Evolutionary conservation across 2,888 invertebrate species (phyloP).

Genomic region (Nipponacmea schrenckii): DNA sequence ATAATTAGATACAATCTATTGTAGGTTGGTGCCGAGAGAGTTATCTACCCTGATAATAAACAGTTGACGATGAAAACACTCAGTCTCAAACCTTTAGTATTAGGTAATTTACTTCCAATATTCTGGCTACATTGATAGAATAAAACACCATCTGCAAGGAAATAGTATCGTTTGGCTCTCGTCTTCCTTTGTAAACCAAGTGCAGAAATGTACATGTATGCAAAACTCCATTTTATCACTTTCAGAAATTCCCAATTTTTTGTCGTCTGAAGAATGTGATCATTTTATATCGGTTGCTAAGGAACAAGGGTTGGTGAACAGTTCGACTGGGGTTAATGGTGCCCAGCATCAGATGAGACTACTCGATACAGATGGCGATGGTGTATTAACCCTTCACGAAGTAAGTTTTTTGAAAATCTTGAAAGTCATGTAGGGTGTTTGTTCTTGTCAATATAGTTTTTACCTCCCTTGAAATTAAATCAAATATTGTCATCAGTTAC

Average conservation of each 20-base stretch:
- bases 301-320: conserved; percentile 34
- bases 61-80: conserved; percentile 35
- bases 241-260: conserved; percentile 42
- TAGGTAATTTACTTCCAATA: conserved; percentile 39
- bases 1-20: too few relatives aligned
- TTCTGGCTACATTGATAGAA: too few relatives aligned
- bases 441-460: too few relatives aligned
- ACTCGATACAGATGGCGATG: conserved; percentile 37
- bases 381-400: conserved; percentile 36
- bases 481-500: too few relatives aligned
- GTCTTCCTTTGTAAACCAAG: too few relatives aligned
- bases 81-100: conserved; percentile 38
- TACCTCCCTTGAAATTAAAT: too few relatives aligned
- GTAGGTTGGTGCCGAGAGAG: conserved; percentile 32
- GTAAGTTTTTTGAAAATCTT: conserved; percentile 18
- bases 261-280: conserved; percentile 41
- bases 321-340: conserved; percentile 24
- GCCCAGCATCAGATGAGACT: conserved; percentile 20
- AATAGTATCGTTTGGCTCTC: too few relatives aligned
- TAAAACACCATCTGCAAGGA: too few relatives aligned
- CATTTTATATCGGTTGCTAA: conserved; percentile 40
- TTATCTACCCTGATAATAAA: conserved; percentile 28
- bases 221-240: too few relatives aligned
- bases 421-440: background rate
- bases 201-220: too few relatives aligned